Evolutionary conservation across 2,888 invertebrate species (phyloP).

Genomic region (Gonocerus acuteangulatus): DNA sequence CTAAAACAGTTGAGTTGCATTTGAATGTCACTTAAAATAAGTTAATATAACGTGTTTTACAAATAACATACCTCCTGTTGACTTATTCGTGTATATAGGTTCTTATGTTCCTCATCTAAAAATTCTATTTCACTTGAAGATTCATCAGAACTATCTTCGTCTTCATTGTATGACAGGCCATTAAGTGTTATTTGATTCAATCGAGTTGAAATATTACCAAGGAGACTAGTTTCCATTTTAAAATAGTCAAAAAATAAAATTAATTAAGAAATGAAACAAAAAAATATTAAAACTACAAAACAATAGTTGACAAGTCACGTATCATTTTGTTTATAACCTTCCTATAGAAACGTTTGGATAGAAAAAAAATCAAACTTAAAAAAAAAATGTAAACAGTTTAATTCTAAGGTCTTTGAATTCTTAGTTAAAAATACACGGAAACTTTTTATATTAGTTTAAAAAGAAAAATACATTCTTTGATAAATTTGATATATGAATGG

Average conservation of each 20-base stretch:
- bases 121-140: slow-evolving; percentile 12
- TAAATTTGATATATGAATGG: no score
- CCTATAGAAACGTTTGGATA: no score
- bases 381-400: no score
- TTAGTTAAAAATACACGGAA: no score
- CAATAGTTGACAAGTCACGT: no score
- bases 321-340: no score
- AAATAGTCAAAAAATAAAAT: not conserved
- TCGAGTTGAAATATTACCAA: no score
- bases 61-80: slow-evolving; percentile 8
- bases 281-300: not conserved
- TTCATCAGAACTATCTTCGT: slow-evolving; percentile 11
- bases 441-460: no score
- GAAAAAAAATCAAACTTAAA: no score
- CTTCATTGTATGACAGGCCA: not conserved
- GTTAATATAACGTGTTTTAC: not conserved
- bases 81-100: not conserved
- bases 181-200: not conserved
- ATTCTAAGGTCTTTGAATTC: no score
- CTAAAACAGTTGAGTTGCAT: slow-evolving; percentile 47
- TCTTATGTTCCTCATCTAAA: slow-evolving; percentile 9
- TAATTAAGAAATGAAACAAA: not conserved
- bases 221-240: not conserved
- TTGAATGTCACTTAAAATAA: not conserved
- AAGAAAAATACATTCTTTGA: no score